Conservation (phyloP, 2,888 invertebrate species). For the Chloroclystis v-ata region DNA sequence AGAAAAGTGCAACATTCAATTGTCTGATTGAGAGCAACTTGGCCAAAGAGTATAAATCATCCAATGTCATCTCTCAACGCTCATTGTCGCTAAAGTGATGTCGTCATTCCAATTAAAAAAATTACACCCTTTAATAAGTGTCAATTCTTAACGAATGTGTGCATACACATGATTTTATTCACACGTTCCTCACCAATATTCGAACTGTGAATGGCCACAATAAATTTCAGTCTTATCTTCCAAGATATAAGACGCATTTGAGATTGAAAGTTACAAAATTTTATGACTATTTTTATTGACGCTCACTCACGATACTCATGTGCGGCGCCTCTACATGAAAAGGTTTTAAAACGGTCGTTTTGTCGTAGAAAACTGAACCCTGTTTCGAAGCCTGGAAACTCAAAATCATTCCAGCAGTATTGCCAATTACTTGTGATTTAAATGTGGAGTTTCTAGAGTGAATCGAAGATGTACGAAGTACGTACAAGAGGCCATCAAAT, state of each 20-base stretch:
- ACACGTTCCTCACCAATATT: constrained; percentile 65
- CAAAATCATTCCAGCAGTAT: constrained; percentile 24
- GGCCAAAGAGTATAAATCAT: constrained; percentile 56
- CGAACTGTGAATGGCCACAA: constrained; percentile 29
- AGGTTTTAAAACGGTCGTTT: constrained; percentile 44
- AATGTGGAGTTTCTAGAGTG: constrained; percentile 32
- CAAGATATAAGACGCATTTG: constrained; percentile 42
- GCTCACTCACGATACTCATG: constrained; percentile 72
- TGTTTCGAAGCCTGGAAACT: constrained; percentile 36
- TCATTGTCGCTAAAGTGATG: constrained; percentile 65
- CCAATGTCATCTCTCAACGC: constrained; percentile 55
- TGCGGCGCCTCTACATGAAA: constrained; percentile 56
- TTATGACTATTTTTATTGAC: constrained; percentile 77
- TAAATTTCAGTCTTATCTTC: constrained; percentile 39
- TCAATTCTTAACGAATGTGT: constrained; percentile 78
- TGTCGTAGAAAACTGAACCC: constrained; percentile 40
- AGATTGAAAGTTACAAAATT: constrained; percentile 37
- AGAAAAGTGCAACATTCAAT: not conserved
- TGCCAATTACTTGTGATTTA: constrained; percentile 17
- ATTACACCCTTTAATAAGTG: constrained; percentile 77
- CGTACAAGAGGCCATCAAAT: constrained; percentile 68
- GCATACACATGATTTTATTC: constrained; percentile 76
- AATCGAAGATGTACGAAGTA: constrained; percentile 71
- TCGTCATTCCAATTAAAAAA: constrained; percentile 78
- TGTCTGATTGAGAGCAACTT: constrained; percentile 8